A percentile compares a stretch with the other conserved stretches of the same genome.
These are phyloP conservation scores for Lota lota DNA, from an alignment of 2,113 vertebrate species.

Conservation along the genomic window DNA sequence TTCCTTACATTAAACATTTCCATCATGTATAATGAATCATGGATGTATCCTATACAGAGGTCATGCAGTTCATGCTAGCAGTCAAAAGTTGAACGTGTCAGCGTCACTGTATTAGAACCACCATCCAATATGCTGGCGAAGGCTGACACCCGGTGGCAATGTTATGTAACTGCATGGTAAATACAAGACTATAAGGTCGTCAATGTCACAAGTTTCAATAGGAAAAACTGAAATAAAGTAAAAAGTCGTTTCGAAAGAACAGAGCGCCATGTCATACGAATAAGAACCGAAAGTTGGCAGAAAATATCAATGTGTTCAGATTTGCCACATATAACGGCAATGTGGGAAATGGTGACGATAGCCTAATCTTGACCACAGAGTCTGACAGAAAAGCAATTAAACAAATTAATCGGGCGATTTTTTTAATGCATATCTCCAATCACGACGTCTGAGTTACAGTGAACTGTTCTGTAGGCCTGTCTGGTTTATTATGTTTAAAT, in stretches of 20 bases:
- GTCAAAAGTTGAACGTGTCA: background rate
- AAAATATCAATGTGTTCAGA: no score
- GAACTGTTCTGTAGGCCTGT: background rate
- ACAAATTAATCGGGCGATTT: background rate
- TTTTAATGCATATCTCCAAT: background rate
- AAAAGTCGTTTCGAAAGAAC: no score
- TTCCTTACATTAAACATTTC: no score
- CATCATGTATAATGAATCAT: no score
- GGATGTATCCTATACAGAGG: background rate
- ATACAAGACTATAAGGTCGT: background rate
- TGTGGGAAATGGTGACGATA: no score
- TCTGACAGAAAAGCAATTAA: slow-evolving; percentile 1
- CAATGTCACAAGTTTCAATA: no score
- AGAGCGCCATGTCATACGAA: no score
- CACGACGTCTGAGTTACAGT: background rate
- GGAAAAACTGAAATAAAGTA: no score
- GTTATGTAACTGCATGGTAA: background rate
- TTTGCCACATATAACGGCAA: no score
- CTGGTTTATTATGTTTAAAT: background rate
- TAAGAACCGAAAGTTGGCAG: no score
- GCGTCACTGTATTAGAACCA: no score
- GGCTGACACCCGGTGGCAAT: background rate
- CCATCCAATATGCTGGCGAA: background rate
- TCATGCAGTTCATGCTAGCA: background rate
- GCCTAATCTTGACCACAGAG: background rate